Percentiles rank a stretch among this genome's conserved stretches.
phyloP scores from a whole-genome alignment of 2,888 invertebrate genomes.

The Gerosis bhagava region DNA sequence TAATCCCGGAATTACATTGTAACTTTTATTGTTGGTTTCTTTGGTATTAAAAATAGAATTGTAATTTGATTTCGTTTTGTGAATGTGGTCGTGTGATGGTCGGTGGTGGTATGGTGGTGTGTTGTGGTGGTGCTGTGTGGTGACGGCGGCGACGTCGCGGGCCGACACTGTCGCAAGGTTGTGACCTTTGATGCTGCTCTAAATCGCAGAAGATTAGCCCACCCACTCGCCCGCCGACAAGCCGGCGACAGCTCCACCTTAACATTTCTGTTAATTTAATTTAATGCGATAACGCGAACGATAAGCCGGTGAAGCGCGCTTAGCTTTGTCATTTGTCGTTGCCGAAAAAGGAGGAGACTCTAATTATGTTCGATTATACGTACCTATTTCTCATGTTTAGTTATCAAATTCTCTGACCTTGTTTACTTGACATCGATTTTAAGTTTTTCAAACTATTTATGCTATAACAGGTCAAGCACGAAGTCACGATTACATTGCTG shows the following conservation, averaged over 20 bases:
- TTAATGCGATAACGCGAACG: too few species aligned
- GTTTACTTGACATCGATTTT: too few species aligned
- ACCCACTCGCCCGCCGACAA: not conserved
- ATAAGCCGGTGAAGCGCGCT: too few species aligned
- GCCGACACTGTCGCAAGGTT: conserved; percentile 26
- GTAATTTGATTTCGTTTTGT: conserved; percentile 15
- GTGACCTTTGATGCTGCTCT: conserved; percentile 26
- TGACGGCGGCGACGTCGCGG: conserved; percentile 20
- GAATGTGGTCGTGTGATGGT: conserved; percentile 9
- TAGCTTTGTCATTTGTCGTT: too few species aligned
- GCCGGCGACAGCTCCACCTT: conserved; percentile 10
- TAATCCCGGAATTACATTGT: conserved; percentile 20
- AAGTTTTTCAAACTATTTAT: too few species aligned
- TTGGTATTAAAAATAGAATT: conserved; percentile 15
- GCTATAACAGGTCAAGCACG: too few species aligned
- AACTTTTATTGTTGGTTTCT: conserved; percentile 15
- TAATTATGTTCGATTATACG: too few species aligned
- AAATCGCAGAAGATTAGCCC: conserved; percentile 16
- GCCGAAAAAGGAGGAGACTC: too few species aligned
- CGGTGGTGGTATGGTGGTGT: conserved; percentile 8
- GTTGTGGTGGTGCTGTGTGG: conserved; percentile 3
- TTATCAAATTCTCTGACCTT: too few species aligned
- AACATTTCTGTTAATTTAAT: conserved; percentile 13
- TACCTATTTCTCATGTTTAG: too few species aligned
- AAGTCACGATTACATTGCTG: too few species aligned